phyloP scores from a whole-genome alignment of 2,797 vertebrate species.

The Coregonus suidteri region DNA sequence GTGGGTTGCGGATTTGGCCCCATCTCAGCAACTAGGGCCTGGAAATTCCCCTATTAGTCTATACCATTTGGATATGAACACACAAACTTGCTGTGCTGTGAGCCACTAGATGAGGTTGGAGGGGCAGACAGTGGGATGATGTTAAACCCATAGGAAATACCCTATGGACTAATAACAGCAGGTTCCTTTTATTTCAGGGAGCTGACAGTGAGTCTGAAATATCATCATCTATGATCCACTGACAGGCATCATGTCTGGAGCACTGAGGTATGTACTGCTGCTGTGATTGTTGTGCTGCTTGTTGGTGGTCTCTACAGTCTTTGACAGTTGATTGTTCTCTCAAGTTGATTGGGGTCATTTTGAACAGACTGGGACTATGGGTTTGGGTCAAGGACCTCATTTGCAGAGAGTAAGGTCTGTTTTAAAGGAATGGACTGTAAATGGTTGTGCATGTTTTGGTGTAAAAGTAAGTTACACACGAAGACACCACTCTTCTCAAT shows the following conservation, averaged over 20 bases:
- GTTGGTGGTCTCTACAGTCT: neutral
- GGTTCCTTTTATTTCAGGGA: conserved; percentile 36
- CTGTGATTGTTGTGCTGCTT: neutral
- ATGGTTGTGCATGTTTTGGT: neutral
- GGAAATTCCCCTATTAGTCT: conserved; percentile 23
- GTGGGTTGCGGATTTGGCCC: neutral
- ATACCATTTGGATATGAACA: conserved; percentile 2
- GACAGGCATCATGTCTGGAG: conserved; percentile 69
- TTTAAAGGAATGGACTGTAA: neutral
- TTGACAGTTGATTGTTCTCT: neutral
- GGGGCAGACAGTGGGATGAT: conserved; percentile 28
- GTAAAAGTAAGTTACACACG: neutral
- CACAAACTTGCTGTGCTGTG: too few species aligned
- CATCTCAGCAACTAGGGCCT: neutral
- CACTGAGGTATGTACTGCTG: conserved; percentile 62
- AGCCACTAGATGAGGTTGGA: conserved; percentile 1
- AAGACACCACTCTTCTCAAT: neutral
- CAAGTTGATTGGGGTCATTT: neutral
- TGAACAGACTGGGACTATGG: neutral
- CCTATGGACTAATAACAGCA: conserved; percentile 27
- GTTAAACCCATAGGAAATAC: conserved; percentile 50
- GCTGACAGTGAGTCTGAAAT: conserved; percentile 12
- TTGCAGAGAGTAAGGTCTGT: neutral
- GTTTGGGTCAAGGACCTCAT: neutral
- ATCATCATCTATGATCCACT: conserved; percentile 20